Base-by-base conservation (phyloP, 1,140 invertebrate genomes). In the Neodiprion lecontei region DNA sequence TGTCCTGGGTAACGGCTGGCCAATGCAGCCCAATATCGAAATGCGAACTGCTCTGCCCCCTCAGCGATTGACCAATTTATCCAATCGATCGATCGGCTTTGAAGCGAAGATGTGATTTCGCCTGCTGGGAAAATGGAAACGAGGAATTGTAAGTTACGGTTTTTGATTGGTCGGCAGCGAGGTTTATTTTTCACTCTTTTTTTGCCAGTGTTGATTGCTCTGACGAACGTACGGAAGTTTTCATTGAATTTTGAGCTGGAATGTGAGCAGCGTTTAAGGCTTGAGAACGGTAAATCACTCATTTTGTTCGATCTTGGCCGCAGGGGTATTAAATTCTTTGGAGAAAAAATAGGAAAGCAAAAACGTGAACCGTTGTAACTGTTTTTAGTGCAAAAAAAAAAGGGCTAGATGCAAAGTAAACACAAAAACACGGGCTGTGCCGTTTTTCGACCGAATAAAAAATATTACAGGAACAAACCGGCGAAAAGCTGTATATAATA, bases 61-160 rank as follows among this genome's bases (percentile, higher is more conserved):
- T 84, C 80, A 77, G 77, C 85, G 85, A 86, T 88, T 88, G 86
- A 87, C 86, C 86, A 88, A 88, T 88, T 87, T 87, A 82, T 82
- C 80, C 53, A 61, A 61, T 40, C 77, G 81, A 84, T 86, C 84
- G 83, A 86, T 86, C 85, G 81, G 78, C 79, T 77, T 79, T 80
- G 78, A 82, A 86, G 85, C 84, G 81, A 85, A 87, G 70, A 71
- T 77, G 76, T 71, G 79, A 80, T 80, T 79, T 75, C 50, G 75
- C 49, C 21, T 40, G 50, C 73, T 65, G 53, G 53, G 53, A 61
- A 61, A 61, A 61, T 61, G 53, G 53, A 61, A 61, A 61, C 53
- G 53, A 61, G 53, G 53, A 61, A 61, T 61, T 61, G 53, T 61
- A 61, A 61, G n/a, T 17, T 61, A 61, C 53, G 53, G 53, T 61